Percentiles rank a stretch among this genome's conserved stretches.
Evolutionary conservation across 2,888 invertebrate species (phyloP).

Genomic region (Xestobium rufovillosum): DNA sequence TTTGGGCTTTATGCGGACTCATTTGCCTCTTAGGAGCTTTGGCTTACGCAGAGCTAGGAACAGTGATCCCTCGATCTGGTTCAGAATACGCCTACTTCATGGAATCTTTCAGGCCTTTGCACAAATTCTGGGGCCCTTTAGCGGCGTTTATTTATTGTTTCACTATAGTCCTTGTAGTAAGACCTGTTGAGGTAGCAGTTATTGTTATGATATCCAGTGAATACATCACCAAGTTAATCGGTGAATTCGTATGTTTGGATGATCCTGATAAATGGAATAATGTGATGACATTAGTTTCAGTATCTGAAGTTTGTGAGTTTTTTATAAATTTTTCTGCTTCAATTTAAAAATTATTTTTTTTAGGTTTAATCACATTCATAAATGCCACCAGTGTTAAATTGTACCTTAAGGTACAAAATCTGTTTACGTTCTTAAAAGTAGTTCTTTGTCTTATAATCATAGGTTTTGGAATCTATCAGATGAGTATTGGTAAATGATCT

Average conservation of each 20-base stretch:
- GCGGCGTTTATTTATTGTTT: constrained; percentile 71
- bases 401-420: constrained; percentile 72
- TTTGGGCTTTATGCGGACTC: constrained; percentile 73
- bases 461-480: constrained; percentile 64
- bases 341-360: constrained; percentile 26
- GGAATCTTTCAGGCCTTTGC: constrained; percentile 61
- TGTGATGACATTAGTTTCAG: constrained; percentile 55
- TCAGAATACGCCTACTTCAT: constrained; percentile 75
- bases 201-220: constrained; percentile 69
- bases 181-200: constrained; percentile 73
- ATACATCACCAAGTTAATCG: constrained; percentile 62
- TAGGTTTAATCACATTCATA: constrained; percentile 70
- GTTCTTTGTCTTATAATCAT: constrained; percentile 70
- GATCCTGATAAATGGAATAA: constrained; percentile 38
- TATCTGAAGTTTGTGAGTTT: constrained; percentile 28
- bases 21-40: constrained; percentile 75
- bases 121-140: constrained; percentile 62
- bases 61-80: constrained; percentile 69
- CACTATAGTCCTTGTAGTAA: constrained; percentile 65
- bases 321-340: constrained; percentile 12
- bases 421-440: constrained; percentile 73
- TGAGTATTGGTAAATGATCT: constrained; percentile 47
- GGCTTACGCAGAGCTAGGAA: constrained; percentile 74
- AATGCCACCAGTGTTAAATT: constrained; percentile 71
- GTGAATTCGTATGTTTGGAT: constrained; percentile 40